Conservation (phyloP, 2,113 vertebrate species). For the Thamnaconus septentrionalis region DNA sequence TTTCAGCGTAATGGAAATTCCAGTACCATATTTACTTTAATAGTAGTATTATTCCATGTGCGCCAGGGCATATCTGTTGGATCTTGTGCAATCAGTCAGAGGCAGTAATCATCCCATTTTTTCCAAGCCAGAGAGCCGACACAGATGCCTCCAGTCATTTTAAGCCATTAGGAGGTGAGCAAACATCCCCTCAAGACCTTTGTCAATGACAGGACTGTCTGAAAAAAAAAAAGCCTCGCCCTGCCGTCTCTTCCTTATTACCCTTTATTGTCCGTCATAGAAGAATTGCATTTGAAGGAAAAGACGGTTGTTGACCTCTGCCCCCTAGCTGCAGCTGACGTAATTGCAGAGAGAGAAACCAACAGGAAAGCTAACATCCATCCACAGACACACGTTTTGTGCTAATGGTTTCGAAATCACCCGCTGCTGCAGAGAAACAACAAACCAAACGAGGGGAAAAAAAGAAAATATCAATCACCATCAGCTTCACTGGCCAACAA, state of each 20-base stretch:
- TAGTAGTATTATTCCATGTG: conserved; percentile 51
- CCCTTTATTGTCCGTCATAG: not conserved
- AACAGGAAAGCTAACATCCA: not conserved
- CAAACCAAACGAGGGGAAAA: not conserved
- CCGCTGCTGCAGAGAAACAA: conserved; percentile 8
- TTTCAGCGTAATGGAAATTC: conserved; percentile 44
- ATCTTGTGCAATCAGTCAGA: conserved; percentile 46
- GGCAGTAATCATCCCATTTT: conserved; percentile 34
- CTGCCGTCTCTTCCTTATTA: conserved; percentile 21
- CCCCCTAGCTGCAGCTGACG: conserved; percentile 30
- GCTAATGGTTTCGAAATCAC: conserved; percentile 17
- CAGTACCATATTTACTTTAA: conserved; percentile 40
- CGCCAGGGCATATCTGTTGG: conserved; percentile 34
- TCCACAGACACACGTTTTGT: conserved; percentile 23
- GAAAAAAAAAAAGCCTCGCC: conserved; percentile 43
- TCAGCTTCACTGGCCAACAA: conserved; percentile 14
- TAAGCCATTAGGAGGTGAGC: conserved; percentile 65
- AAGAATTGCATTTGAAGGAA: conserved; percentile 24
- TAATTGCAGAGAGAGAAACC: conserved; percentile 1
- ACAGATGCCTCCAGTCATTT: conserved; percentile 60
- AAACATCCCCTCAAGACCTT: conserved; percentile 64
- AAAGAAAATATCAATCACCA: conserved; percentile 3
- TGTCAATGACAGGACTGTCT: conserved; percentile 59
- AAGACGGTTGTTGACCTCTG: conserved; percentile 57
- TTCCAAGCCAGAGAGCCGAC: conserved; percentile 51